phyloP scores from a whole-genome alignment of 2,113 vertebrate genomes.

The Spea bombifrons region DNA sequence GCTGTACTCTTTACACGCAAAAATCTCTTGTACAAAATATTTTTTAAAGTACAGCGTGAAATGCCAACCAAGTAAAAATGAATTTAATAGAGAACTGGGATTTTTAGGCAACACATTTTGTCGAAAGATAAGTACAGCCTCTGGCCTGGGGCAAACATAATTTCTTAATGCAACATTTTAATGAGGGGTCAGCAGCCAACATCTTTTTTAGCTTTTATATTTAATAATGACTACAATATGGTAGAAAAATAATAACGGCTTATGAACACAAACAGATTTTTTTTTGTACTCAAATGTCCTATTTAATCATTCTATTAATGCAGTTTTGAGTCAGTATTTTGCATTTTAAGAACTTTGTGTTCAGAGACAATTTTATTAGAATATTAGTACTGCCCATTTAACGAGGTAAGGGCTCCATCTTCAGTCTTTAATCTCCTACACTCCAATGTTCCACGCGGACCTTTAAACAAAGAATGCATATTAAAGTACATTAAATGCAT shows the following conservation, averaged over 20 bases:
- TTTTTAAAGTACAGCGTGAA: background rate
- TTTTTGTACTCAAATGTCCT: no score
- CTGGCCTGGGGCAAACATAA: slow-evolving; percentile 14
- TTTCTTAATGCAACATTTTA: slow-evolving; percentile 28
- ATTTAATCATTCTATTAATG: no score
- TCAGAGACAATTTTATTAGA: no score
- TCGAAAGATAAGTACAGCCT: slow-evolving; percentile 2
- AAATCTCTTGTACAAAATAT: slow-evolving; percentile 10
- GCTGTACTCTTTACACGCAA: background rate
- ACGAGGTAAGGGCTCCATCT: no score
- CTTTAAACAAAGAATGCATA: no score
- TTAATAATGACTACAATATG: slow-evolving; percentile 19
- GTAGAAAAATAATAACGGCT: background rate
- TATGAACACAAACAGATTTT: no score
- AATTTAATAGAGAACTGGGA: slow-evolving; percentile 10
- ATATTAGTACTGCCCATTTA: no score
- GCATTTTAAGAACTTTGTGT: no score
- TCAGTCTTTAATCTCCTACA: no score
- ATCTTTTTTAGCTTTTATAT: background rate
- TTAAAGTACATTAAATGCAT: no score
- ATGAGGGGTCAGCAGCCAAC: slow-evolving; percentile 19
- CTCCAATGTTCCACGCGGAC: no score
- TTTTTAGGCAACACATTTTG: background rate
- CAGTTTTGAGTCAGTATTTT: no score
- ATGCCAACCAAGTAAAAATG: slow-evolving; percentile 10